A percentile compares a stretch with the other conserved stretches of the same genome.
These are phyloP conservation scores for Drosophila kurseongensis DNA, from an alignment of 1,140 invertebrate species.

Conservation along the genomic window DNA sequence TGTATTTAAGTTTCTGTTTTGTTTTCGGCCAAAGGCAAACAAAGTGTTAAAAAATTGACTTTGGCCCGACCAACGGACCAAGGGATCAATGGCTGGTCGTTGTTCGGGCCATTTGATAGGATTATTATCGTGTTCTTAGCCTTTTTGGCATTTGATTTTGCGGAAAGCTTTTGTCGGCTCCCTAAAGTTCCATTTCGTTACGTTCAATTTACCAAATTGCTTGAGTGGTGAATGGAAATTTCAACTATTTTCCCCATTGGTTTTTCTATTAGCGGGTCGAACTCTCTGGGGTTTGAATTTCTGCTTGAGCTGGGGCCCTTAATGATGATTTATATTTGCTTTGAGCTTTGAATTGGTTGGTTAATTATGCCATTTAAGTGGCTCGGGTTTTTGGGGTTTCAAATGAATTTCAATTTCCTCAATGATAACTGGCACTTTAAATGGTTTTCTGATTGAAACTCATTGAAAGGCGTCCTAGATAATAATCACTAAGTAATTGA, in stretches of 20 bases:
- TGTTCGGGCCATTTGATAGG: conserved; percentile 71
- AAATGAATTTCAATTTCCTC: conserved; percentile 63
- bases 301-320: conserved; percentile 23
- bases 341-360: conserved; percentile 48
- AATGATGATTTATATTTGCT: conserved; percentile 73
- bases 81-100: conserved; percentile 42
- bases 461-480: conserved; percentile 43
- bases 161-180: conserved; percentile 42
- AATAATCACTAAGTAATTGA: conserved; percentile 33
- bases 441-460: conserved; percentile 50
- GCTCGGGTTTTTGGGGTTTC: neutral
- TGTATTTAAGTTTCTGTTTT: conserved; percentile 63
- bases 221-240: conserved; percentile 68
- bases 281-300: conserved; percentile 6
- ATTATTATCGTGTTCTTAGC: conserved; percentile 78
- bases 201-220: conserved; percentile 80
- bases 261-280: conserved; percentile 41
- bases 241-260: conserved; percentile 52
- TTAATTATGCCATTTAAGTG: conserved; percentile 41
- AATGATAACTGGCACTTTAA: conserved; percentile 50
- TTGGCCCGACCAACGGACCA: conserved; percentile 30
- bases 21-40: conserved; percentile 53
- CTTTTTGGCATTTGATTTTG: conserved; percentile 75
- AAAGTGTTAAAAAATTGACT: conserved; percentile 81
- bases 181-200: conserved; percentile 54